phyloP scores from a whole-genome alignment of 2,888 invertebrate genomes.

The Lydus trimaculatus region DNA sequence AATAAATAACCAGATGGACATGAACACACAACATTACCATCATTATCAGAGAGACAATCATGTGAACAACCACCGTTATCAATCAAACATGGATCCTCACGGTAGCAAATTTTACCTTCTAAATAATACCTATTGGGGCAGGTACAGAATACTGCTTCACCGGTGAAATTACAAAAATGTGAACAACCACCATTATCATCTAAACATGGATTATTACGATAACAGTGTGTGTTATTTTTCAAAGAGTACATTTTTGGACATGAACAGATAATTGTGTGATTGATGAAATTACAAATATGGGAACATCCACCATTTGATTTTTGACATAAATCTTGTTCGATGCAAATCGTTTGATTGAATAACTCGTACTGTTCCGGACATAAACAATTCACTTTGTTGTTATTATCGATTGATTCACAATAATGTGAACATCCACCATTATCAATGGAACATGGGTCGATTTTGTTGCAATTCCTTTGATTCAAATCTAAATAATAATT shows the following conservation, averaged over 20 bases:
- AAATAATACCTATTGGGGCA: conserved; percentile 57
- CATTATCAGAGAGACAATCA: conserved; percentile 45
- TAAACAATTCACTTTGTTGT: conserved; percentile 60
- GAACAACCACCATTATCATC: conserved; percentile 69
- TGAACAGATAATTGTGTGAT: conserved; percentile 63
- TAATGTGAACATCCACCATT: conserved; percentile 66
- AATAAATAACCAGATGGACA: conserved; percentile 58
- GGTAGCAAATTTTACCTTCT: conserved; percentile 46
- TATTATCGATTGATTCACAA: conserved; percentile 61
- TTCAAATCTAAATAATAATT: conserved; percentile 60
- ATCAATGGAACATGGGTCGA: conserved; percentile 60
- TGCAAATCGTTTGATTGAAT: conserved; percentile 52
- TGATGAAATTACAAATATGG: conserved; percentile 63
- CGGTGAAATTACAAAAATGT: conserved; percentile 64
- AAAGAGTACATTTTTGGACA: conserved; percentile 64
- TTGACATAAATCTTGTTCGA: conserved; percentile 63
- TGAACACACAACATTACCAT: conserved; percentile 55
- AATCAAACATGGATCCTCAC: conserved; percentile 52
- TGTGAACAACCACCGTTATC: conserved; percentile 57
- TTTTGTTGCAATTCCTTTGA: conserved; percentile 55
- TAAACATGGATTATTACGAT: conserved; percentile 65
- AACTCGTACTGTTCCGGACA: conserved; percentile 60
- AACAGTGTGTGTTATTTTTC: conserved; percentile 53
- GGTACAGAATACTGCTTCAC: conserved; percentile 61
- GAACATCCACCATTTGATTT: conserved; percentile 65